Evolutionary conservation across 2,797 vertebrate genomes (phyloP), one percentile per base, ranked within the genome.

Genomic region (Enteromius paludinosus): DNA sequence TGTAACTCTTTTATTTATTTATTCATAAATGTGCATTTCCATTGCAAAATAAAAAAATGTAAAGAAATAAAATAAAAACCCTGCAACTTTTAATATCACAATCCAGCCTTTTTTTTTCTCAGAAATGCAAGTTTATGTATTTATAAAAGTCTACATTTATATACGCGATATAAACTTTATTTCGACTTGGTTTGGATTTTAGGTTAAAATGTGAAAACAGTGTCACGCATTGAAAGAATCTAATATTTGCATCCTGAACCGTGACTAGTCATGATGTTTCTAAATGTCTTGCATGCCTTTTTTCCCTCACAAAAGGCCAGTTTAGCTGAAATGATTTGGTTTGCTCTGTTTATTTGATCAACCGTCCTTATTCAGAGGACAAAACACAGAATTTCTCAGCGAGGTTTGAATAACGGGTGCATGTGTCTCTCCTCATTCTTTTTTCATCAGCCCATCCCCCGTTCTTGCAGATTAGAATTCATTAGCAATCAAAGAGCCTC

Each of bases 401-500:
- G 70, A 35, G 75, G 11, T 65, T 35, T 65, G 28, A 49, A 78
- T 65, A 79, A 88, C 61, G 86, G 87, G 91, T 87, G 87, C 81
- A 85, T 85, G 85, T 81, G 77, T 89, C 83, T 88, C 80, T 82
- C 52, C 86, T 90, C 86, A 86, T 86, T 87, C 81, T 90, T 35
- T 86, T 90, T 91, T 90, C 90, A 89, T 91, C 90, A 87, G 85
- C 91, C 91, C 92, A 91, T 91, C 92, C 92, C 78, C 92, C 91
- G 91, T 93, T 94, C 90, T 93, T 91, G 89, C 92, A 92, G 93
- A 94, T 93, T 93, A 92, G 94, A 95, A 95, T 95, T 94, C 94
- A 95, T 95, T 95, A 95, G 94, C 94, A 96, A 96, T 95, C 94
- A 95, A 95, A 94, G 92, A 92, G 93, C 92, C 92, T 94, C 93